Evolutionary conservation across 1,140 invertebrate genomes (phyloP).

Genomic region (Drosophila gunungcola): DNA sequence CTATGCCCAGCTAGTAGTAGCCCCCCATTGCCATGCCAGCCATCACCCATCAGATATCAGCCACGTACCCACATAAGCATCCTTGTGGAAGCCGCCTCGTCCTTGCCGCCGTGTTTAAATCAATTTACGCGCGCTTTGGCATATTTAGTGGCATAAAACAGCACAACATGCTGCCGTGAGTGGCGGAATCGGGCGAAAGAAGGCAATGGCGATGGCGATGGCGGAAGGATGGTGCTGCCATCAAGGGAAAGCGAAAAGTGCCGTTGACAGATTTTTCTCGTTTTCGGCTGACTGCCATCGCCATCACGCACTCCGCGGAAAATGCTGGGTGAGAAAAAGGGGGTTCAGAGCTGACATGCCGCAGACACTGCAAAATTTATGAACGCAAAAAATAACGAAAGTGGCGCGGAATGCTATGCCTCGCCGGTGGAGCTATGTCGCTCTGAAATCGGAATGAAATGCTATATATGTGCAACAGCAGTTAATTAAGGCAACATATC

Average conservation of each 20-base stretch:
- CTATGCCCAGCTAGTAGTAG: constrained; percentile 12
- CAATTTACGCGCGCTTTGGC: constrained; percentile 79
- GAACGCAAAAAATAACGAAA: constrained; percentile 29
- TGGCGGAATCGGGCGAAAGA: neutral
- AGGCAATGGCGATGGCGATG: no score
- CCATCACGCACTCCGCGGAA: constrained; percentile 4
- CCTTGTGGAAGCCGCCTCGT: constrained; percentile 28
- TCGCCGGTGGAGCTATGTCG: constrained; percentile 19
- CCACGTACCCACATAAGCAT: constrained; percentile 30
- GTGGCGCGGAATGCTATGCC: constrained; percentile 22
- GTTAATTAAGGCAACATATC: constrained; percentile 24
- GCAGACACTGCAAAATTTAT: constrained; percentile 66
- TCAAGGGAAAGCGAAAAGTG: constrained; percentile 61
- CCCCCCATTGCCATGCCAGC: constrained; percentile 1
- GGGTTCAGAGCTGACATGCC: constrained; percentile 47
- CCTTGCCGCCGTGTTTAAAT: constrained; percentile 74
- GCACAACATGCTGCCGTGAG: constrained; percentile 46
- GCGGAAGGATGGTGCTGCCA: neutral
- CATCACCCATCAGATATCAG: constrained; percentile 1
- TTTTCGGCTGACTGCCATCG: constrained; percentile 58
- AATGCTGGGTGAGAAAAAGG: neutral
- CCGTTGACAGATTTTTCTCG: constrained; percentile 78
- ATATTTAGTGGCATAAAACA: constrained; percentile 73
- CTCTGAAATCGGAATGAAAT: constrained; percentile 23
- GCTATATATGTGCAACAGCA: constrained; percentile 21